These are phyloP conservation scores for Brachionus sp. DNA, from an alignment of 1,140 invertebrate genomes.

Conservation along the genomic window DNA sequence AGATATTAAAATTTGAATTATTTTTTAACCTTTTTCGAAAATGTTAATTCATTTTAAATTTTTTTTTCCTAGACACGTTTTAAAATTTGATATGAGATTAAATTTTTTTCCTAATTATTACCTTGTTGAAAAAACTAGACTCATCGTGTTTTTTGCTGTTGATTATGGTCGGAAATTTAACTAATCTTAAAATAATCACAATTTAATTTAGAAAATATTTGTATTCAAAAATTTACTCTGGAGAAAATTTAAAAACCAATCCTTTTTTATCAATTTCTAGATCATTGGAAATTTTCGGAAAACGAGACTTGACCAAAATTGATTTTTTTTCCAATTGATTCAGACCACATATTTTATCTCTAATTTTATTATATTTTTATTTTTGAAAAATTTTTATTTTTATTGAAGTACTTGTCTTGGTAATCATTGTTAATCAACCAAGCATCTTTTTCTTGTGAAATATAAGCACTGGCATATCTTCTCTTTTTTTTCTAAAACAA, in stretches of 20 bases:
- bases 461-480: background rate
- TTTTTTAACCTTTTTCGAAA: too few relatives aligned
- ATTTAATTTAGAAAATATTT: background rate
- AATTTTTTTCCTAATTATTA: background rate
- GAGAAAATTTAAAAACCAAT: background rate
- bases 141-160: background rate
- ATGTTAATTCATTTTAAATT: too few relatives aligned
- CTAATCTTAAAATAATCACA: background rate
- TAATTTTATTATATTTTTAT: background rate
- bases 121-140: background rate
- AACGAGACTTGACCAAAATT: background rate
- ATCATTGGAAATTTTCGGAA: background rate
- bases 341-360: background rate
- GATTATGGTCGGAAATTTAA: background rate
- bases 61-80: too few relatives aligned
- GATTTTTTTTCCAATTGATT: background rate
- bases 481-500: slow-evolving; percentile 4
- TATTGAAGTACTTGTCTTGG: background rate
- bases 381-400: background rate
- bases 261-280: background rate
- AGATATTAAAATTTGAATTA: background rate
- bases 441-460: slow-evolving; percentile 1
- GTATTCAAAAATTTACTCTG: background rate
- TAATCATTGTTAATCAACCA: slow-evolving; percentile 18
- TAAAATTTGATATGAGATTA: too few relatives aligned